Conservation (phyloP, 2,113 vertebrate genomes). For the Danio rerio region DNA sequence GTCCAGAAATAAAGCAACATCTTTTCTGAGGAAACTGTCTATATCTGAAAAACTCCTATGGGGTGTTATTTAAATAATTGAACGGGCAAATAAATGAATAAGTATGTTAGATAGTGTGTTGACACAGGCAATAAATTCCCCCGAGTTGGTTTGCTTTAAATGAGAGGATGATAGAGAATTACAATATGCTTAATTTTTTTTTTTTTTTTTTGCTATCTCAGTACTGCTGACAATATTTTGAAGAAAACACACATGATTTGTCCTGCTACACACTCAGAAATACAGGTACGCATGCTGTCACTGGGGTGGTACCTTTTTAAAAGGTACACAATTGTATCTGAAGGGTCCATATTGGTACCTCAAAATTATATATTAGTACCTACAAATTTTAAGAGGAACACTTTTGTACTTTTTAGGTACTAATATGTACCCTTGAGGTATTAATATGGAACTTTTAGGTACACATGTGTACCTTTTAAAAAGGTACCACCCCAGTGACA, state of each 20-base stretch:
- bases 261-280: no score
- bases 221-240: constrained; percentile 8
- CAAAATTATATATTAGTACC: no score
- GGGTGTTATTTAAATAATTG: constrained; percentile 59
- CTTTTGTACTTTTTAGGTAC: no score
- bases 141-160: constrained; percentile 50
- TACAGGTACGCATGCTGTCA: no score
- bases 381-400: no score
- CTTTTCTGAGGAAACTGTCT: constrained; percentile 29
- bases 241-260: constrained; percentile 15
- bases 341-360: no score
- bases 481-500: no score
- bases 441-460: no score
- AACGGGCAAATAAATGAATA: constrained; percentile 54
- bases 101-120: constrained; percentile 61
- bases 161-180: constrained; percentile 54
- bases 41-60: constrained; percentile 18
- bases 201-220: constrained; percentile 48
- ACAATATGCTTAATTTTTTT: constrained; percentile 45
- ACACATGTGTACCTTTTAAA: no score
- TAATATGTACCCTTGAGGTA: no score
- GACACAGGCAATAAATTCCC: constrained; percentile 68
- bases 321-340: no score
- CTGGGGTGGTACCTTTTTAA: no score
- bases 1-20: constrained; percentile 47